These are phyloP conservation scores for Bubo scandiacus DNA, from an alignment of 2,113 vertebrate genomes.

Conservation along the genomic window DNA sequence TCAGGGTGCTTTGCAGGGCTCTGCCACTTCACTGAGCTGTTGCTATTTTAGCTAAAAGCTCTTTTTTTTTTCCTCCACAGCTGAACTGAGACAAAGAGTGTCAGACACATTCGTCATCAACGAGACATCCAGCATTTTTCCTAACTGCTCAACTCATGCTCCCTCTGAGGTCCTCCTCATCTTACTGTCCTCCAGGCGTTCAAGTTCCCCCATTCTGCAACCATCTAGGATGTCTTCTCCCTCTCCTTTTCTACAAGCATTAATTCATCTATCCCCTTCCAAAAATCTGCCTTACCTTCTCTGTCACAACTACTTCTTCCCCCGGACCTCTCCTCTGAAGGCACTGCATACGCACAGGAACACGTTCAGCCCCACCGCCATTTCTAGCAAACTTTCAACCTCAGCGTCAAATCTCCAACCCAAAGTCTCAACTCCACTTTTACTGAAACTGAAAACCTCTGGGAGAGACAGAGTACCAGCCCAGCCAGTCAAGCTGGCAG, in stretches of 20 bases:
- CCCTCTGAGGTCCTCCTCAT: neutral
- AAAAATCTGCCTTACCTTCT: neutral
- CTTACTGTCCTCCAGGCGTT: neutral
- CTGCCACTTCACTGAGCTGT: neutral
- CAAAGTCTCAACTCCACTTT: neutral
- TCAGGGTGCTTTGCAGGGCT: conserved; percentile 22
- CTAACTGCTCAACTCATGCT: neutral
- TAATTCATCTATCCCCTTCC: neutral
- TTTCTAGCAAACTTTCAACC: neutral
- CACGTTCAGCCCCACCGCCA: neutral
- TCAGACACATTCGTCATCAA: neutral
- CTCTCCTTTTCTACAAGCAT: neutral
- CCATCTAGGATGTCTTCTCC: neutral
- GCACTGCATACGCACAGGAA: rapidly evolving
- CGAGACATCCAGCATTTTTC: neutral
- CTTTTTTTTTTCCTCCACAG: neutral
- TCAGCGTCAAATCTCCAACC: neutral
- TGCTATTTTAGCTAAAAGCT: conserved; percentile 29
- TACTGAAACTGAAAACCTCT: neutral
- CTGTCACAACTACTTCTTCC: neutral
- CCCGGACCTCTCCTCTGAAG: neutral
- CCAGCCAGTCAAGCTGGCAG: neutral
- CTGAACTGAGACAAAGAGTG: conserved; percentile 11
- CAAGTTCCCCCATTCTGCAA: neutral
- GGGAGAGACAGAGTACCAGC: neutral